These are phyloP conservation scores for Pipa parva DNA, from an alignment of 2,113 vertebrate species.

Conservation along the genomic window DNA sequence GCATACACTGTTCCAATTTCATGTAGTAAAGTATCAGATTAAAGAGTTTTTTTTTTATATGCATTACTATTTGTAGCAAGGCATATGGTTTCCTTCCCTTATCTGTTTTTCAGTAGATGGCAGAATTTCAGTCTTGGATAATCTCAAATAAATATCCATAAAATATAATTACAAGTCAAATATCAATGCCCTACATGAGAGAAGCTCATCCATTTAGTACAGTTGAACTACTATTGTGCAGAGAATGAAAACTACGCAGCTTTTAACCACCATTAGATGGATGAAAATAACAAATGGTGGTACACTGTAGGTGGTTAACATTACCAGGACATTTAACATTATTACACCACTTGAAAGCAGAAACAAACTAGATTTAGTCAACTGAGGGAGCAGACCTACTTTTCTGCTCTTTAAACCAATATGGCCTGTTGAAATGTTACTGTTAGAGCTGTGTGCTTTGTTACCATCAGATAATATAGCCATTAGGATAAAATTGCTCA, in stretches of 20 bases:
- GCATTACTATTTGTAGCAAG: too few relatives aligned
- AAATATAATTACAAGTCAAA: conserved; percentile 16
- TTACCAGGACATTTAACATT: conserved; percentile 27
- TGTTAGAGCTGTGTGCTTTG: conserved; percentile 5
- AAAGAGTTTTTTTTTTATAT: too few relatives aligned
- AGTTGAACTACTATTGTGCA: neutral
- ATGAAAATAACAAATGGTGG: conserved; percentile 25
- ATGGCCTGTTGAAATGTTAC: conserved; percentile 25
- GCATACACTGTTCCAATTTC: too few relatives aligned
- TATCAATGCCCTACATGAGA: neutral
- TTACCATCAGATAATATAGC: conserved; percentile 40
- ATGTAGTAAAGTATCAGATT: too few relatives aligned
- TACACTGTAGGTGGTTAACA: conserved; percentile 25
- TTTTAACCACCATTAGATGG: conserved; percentile 37
- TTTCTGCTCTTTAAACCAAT: conserved; percentile 36
- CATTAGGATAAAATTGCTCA: conserved; percentile 33
- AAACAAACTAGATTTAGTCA: conserved; percentile 20
- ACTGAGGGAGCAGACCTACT: conserved; percentile 21
- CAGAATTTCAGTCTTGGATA: neutral
- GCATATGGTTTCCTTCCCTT: neutral
- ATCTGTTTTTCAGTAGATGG: neutral
- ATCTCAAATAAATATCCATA: neutral
- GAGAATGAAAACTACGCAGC: neutral
- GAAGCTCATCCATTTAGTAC: conserved; percentile 6
- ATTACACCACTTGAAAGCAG: conserved; percentile 30